A percentile compares a stretch with the other conserved stretches of the same genome.
Conservation (phyloP, 2,888 invertebrate genomes). For the Temnothorax rugatulus region DNA sequence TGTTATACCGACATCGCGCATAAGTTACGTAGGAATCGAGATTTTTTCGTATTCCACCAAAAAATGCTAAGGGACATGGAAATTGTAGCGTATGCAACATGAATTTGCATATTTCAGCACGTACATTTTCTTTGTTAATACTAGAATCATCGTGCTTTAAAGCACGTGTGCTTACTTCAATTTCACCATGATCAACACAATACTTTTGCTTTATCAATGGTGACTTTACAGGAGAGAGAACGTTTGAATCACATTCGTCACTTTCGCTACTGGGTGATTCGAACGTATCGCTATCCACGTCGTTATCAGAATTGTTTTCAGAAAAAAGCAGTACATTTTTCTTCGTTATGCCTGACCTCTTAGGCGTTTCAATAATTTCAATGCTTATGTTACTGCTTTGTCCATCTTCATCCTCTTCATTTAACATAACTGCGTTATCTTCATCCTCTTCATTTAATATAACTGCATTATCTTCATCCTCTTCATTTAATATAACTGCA, state of each 20-base stretch:
- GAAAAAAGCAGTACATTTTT: not conserved
- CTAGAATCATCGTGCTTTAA: not conserved
- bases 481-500: too few species aligned
- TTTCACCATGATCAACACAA: constrained; percentile 15
- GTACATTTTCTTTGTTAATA: constrained; percentile 19
- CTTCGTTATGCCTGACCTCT: not conserved
- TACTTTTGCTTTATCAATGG: constrained; percentile 8
- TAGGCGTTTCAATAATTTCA: too few species aligned
- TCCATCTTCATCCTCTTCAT: too few species aligned
- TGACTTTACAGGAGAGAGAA: constrained; percentile 5
- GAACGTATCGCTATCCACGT: not conserved
- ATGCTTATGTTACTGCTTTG: too few species aligned
- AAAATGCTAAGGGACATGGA: constrained; percentile 25
- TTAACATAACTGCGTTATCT: too few species aligned
- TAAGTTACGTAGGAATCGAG: not conserved
- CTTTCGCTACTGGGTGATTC: not conserved
- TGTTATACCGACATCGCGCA: constrained; percentile 8
- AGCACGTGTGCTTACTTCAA: not conserved
- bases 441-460: too few species aligned
- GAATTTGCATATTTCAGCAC: constrained; percentile 19
- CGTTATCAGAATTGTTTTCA: not conserved
- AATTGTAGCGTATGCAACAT: constrained; percentile 11
- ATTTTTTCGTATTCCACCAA: constrained; percentile 14
- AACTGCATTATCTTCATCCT: too few species aligned
- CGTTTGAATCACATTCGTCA: constrained; percentile 1